Evolutionary conservation across 2,888 invertebrate species (phyloP), one percentile per base, ranked within the genome.

Genomic region (Tachystola acroxantha): DNA sequence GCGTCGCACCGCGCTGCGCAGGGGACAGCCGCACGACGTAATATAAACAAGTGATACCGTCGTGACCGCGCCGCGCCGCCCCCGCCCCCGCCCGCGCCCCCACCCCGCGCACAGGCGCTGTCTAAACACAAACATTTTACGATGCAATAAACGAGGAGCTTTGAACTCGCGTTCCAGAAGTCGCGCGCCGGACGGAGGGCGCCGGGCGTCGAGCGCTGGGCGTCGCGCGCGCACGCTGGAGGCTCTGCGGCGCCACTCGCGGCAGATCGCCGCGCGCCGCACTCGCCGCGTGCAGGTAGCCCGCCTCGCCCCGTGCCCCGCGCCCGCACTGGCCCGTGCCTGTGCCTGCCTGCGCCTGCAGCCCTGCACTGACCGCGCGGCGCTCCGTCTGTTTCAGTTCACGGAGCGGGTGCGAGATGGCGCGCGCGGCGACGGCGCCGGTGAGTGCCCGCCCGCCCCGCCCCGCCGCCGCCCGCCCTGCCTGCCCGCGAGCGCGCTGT

Each of bases 211-310:
- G 10, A 2, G 27, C 7, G 10, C 14, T 6, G 3, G 25, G 36
- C 37, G 36, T 35, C 35, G 57, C 53, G 12, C 24, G 32, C 42
- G 36, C 75, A 73, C 66, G 64, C 84, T 88, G 94, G 94, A 94
- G 93, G 92, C 93, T 80, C 89, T 94, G 89, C 91, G 93, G 81
- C 92, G 92, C 70, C 94, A 93, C 88, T 93, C 94, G 87, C 91
- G 94, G 90, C 93, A 93, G 88, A 93, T 94, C 85, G 94, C 94
- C 88, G 93, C 93, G 78, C 92, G 89, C 77, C 90, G 90, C 88
- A 90, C 91, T 75, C 91, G 93, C 87, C 93, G 93, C 90, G 93
- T 93, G 87, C 94, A 94, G 92, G 94, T 94, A n/a, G 84, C 82
- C 89, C 16, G 22, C 31, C 37, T 34, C 33, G 35, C 24, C 12